Evolutionary conservation across 1,140 invertebrate species (phyloP).

Genomic region (Olivierus martensii): DNA sequence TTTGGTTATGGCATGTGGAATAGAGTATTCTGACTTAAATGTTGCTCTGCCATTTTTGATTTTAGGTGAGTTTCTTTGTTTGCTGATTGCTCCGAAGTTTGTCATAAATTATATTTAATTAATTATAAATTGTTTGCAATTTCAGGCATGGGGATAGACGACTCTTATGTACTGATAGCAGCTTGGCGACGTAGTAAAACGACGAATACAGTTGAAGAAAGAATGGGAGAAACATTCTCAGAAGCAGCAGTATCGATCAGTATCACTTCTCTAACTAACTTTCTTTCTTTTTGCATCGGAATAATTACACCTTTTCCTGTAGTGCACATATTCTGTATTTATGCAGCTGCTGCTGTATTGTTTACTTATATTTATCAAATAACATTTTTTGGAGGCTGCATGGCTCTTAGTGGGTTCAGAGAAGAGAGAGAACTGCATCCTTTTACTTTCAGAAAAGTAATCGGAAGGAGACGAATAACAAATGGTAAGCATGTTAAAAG

Average conservation of each 20-base stretch:
- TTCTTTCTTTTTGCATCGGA: conserved; percentile 90
- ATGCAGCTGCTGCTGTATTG: conserved; percentile 77
- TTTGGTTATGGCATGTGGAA: conserved; percentile 69
- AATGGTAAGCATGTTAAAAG: no score
- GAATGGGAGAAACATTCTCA: conserved; percentile 74
- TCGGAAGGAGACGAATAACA: no score
- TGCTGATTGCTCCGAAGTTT: background rate
- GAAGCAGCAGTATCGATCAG: conserved; percentile 96
- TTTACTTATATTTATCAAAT: conserved; percentile 90
- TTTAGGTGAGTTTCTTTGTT: conserved; percentile 54
- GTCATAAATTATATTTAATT: no score
- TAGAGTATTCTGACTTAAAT: conserved; percentile 87
- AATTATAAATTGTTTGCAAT: background rate
- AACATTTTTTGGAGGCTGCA: conserved; percentile 82
- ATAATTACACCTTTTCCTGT: conserved; percentile 86
- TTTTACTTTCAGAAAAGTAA: no score
- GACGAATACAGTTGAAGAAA: conserved; percentile 59
- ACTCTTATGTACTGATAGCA: conserved; percentile 91
- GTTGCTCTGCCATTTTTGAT: conserved; percentile 85
- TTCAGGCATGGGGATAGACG: conserved; percentile 87
- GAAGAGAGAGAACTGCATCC: conserved; percentile 71
- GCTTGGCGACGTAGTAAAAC: conserved; percentile 75
- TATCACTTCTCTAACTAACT: conserved; percentile 91
- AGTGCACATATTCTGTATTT: conserved; percentile 90
- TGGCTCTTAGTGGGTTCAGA: conserved; percentile 75